Base-by-base conservation (phyloP, 2,888 invertebrate species). In the Ornithoptera priamus region DNA sequence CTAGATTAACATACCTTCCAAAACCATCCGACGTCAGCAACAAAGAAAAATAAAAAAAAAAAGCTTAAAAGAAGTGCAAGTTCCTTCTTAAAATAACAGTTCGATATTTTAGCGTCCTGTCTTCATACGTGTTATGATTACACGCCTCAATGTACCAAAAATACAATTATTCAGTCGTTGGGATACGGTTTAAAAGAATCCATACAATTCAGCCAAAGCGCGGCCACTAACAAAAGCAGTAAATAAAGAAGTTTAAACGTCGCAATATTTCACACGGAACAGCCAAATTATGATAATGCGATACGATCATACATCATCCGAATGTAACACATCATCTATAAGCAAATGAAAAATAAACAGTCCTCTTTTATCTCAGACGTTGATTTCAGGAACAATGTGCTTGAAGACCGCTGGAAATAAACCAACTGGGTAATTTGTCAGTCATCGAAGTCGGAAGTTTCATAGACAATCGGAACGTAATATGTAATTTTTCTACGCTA, bases 161-260 rank as follows among this genome's bases (percentile, higher is more conserved):
- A 68, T 70, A 71, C 71, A 69, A 69, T 72, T 70, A 73, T 58
- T 67, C 69, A 66, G 61, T 30, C 61, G 39, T 67, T 67, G 63
- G 65, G 58, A 67, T 66, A 68, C 66, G 69, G 72, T 72, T 71
- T 74, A 75, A 75, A 78, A 78, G 74, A 78, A 76, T 77, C 58
- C 67, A 74, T 75, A 76, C 60, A n/a, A 60, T 56, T 64, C 60
- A 60, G 64, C 64, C 50, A 63, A 59, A 69, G 22, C 50, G 58
- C 74, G 76, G 42, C 73, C 72, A 65, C 71, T 79, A 80, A 88
- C 88, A 89, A 89, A 87, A 85, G 84, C 86, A 83, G 84, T 89
- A 87, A 88, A 88, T 87, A 80, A 83, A 81, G 79, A 84, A 83
- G 84, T 84, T 85, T 82, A 81, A 84, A 77, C 83, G 81, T 83